Conservation (phyloP, 2,888 invertebrate species). For the Dendrolimus pini region DNA sequence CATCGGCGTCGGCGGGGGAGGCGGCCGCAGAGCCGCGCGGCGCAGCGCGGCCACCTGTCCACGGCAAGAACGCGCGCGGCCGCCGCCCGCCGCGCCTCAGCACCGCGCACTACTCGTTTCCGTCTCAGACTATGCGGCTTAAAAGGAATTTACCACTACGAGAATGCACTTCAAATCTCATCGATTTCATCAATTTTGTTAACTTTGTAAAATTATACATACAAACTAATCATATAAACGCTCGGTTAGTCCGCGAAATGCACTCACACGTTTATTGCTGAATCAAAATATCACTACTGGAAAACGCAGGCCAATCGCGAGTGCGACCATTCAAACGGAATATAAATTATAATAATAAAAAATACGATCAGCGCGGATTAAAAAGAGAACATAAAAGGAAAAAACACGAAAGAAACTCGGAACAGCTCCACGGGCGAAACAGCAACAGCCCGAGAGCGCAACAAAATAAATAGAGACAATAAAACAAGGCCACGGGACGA, state of each 20-base stretch:
- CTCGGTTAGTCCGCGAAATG: constrained; percentile 60
- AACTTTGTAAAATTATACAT: constrained; percentile 50
- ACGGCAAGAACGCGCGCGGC: constrained; percentile 15
- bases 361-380: constrained; percentile 52
- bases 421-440: constrained; percentile 68
- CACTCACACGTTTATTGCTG: constrained; percentile 72
- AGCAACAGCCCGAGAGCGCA: constrained; percentile 70
- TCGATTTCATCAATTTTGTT: constrained; percentile 63
- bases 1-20: constrained; percentile 61
- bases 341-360: constrained; percentile 53
- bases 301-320: constrained; percentile 67
- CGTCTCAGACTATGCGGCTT: constrained; percentile 72
- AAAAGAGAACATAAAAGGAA: constrained; percentile 51
- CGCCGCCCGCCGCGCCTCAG: not conserved
- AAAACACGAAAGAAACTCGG: constrained; percentile 67
- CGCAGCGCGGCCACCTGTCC: constrained; percentile 20
- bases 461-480: constrained; percentile 70
- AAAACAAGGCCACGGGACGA: constrained; percentile 68
- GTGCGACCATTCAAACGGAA: constrained; percentile 65
- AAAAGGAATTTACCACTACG: constrained; percentile 71
- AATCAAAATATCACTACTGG: constrained; percentile 75
- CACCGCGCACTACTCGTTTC: constrained; percentile 32
- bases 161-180: constrained; percentile 76
- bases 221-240: constrained; percentile 68
- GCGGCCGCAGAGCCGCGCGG: constrained; percentile 16